Evolutionary conservation across 1,140 invertebrate genomes (phyloP), one percentile per base, ranked within the genome.

Genomic region (Bradysia coprophila): DNA sequence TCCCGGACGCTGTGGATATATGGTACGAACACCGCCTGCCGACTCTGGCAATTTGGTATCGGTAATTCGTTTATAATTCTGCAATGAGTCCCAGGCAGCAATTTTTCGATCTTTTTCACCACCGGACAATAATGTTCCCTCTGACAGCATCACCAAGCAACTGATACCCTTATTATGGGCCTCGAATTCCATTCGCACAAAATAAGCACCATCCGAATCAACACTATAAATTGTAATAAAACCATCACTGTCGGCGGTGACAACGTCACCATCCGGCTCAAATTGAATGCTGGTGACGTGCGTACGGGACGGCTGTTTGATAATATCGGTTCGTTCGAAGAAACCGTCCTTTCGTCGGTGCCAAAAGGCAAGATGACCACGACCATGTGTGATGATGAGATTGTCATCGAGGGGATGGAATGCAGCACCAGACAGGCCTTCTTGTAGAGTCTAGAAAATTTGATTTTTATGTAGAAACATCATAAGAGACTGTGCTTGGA

Each of bases 321-420:
- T 81, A 16, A 89, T 85, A 51, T 89, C 84, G 0, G 82, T 85
- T 45, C 83, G 69, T 59, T 87, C 83, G 46, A 89, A 89, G 59
- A 86, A 86, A 16, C 84, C 84, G 56, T 89, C 84, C 62, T 87
- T 87, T 40, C 83, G 66, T 44, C 84, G 66, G 48, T 85, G 88
- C 90, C 90, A 95, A 59, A 94, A 93, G 0, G 86, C 81, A 32
- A 96, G 65, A 62, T 94, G 88, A 4, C 86, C 83, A 52, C 89
- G 87, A 8, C 92, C 92, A 52, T 90, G 88, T 1, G 87, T 92
- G 38, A 96, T 87, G 40, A 96, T 73, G 11, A 88, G 68, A 65
- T 92, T 92, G 56, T 92, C 86, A 52, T 95, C 90, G 6, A 85
- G 63, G 1, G 91, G 91, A 65, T 95, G 89, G 60, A 94, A 95